Base-by-base conservation (phyloP, 2,888 invertebrate genomes). In the Coleophora deauratella region DNA sequence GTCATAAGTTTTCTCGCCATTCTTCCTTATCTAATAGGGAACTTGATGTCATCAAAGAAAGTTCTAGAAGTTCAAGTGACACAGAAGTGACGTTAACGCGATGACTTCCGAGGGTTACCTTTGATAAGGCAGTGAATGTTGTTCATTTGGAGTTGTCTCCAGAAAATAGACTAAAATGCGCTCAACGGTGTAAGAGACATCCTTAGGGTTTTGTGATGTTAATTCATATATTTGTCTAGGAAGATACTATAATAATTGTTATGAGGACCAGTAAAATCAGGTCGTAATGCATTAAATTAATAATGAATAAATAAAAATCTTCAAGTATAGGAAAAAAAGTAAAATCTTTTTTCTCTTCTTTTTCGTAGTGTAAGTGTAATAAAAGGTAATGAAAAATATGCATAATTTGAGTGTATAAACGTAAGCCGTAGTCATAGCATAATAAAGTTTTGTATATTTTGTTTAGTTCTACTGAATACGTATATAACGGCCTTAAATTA, bases 21-120 rank as follows among this genome's bases (percentile, higher is more conserved):
- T 86, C 86, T 3, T 85, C 86, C 35, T 52, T 85, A 40, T 85
- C 86, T 38, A 85, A 85, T 54, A 74, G 86, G 54, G 86, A 86
- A 61, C 72, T 86, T 33, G 86, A 86, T 47, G 84, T 86, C 34
- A 86, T 86, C 37, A 86, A 84, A 63, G 86, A 86, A 57, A 86
- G 86, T 59, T 86, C 86, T 9, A 72, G 85, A 52, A 86, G 86
- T 57, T 86, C 86, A 9, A 86, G 86, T 74, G 86, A 86, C 51
- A 85, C 84, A 45, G 86, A 86, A 73, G 79, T 84, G 68, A 84
- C 85, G 35, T 73, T 86, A 49, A 84, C 84, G 33, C 82, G 85
- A 85, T 86, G 84, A 86, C 73, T 84, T 64, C 79, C 79, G 69
- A 70, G 72, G 50, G 84, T 84, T 46, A 85, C 81, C 51, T 84